Conservation (phyloP, 2,888 invertebrate species). For the Ditula angustiorana region DNA sequence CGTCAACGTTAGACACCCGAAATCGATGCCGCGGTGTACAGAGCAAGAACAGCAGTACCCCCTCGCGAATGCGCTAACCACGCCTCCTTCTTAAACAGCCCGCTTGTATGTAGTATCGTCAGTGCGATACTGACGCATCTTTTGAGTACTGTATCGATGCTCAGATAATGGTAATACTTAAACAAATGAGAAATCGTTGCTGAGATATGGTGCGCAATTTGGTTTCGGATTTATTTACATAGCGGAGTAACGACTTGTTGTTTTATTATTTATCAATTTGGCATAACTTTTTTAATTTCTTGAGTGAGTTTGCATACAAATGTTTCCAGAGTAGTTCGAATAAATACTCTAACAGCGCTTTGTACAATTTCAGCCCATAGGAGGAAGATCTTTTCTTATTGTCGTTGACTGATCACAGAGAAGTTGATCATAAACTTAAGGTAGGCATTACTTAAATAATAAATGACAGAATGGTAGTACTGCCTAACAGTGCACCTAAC, state of each 20-base stretch:
- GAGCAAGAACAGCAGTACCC: conserved; percentile 1
- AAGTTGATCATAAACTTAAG: too few species aligned
- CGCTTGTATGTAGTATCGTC: background rate
- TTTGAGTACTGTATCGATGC: background rate
- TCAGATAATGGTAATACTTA: background rate
- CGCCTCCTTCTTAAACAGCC: background rate
- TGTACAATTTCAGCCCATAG: too few species aligned
- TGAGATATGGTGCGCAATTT: background rate
- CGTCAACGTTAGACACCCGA: conserved; percentile 21
- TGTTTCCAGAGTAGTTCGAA: background rate
- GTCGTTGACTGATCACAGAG: too few species aligned
- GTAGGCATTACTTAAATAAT: too few species aligned
- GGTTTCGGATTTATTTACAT: background rate
- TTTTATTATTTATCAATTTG: too few species aligned
- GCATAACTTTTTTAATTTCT: too few species aligned
- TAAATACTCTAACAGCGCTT: background rate
- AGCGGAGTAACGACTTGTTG: too few species aligned
- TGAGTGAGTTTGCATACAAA: background rate
- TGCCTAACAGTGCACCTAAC: too few species aligned
- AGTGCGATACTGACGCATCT: background rate
- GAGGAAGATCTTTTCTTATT: too few species aligned
- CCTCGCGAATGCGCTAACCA: background rate
- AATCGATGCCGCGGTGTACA: conserved; percentile 18
- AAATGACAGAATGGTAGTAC: too few species aligned
- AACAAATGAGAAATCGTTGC: background rate